Conservation (phyloP, 2,113 vertebrate species). For the Perognathus longimembris region DNA sequence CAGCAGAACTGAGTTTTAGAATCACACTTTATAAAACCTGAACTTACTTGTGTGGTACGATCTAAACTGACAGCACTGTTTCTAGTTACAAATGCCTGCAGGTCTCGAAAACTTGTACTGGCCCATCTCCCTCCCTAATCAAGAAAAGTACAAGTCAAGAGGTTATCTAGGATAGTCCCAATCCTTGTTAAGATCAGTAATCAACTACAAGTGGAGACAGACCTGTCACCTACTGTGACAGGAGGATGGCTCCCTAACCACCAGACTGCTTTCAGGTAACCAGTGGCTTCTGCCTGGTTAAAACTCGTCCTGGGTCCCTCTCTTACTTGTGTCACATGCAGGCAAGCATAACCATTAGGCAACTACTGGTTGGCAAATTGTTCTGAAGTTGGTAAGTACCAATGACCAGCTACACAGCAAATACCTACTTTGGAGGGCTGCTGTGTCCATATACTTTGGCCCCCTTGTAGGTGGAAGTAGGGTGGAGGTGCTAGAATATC, state of each 20-base stretch:
- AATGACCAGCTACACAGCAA: not conserved
- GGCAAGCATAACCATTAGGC: too few species aligned
- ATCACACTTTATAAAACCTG: not conserved
- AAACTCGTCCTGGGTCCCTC: too few species aligned
- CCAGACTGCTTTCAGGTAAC: not conserved
- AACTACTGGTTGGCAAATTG: too few species aligned
- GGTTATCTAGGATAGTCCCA: not conserved
- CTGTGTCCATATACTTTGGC: too few species aligned
- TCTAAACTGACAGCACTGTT: not conserved
- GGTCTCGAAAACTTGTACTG: not conserved
- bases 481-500: not conserved
- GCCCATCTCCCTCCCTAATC: too few species aligned
- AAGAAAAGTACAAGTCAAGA: not conserved
- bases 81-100: not conserved
- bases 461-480: too few species aligned
- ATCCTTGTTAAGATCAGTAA: not conserved
- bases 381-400: accelerated
- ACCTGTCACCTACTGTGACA: too few species aligned
- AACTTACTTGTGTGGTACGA: too few species aligned
- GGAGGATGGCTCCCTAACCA: not conserved
- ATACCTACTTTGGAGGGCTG: accelerated
- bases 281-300: not conserved
- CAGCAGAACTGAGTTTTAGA: too few species aligned
- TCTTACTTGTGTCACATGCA: too few species aligned
- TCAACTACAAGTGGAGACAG: not conserved